A percentile compares a stretch with the other conserved stretches of the same genome.
phyloP scores from a whole-genome alignment of 37 sponge, comb jelly and placozoan species.

The Hormiphora californensis region DNA sequence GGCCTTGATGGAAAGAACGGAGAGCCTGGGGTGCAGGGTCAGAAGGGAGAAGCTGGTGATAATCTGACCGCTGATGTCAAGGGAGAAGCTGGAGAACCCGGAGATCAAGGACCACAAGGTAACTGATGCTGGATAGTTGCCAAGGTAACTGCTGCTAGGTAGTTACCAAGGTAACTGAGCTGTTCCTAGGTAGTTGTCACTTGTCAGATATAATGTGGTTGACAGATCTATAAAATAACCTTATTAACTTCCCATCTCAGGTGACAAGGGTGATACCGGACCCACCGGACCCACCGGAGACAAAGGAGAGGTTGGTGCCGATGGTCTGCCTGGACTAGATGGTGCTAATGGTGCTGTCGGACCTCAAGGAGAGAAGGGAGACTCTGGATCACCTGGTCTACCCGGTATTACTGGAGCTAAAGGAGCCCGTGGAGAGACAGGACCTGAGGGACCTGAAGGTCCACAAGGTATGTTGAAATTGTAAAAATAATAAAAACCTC shows the following conservation, averaged over 20 bases:
- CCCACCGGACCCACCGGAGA: neutral
- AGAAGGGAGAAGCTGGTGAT: too few relatives aligned
- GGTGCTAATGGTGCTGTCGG: neutral
- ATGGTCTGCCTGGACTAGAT: neutral
- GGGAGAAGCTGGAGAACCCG: neutral
- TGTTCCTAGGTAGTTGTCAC: too few relatives aligned
- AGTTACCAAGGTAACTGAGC: too few relatives aligned
- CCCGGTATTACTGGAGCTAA: neutral
- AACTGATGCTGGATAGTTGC: too few relatives aligned
- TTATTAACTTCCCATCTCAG: too few relatives aligned
- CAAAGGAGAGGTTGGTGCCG: neutral
- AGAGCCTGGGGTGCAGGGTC: too few relatives aligned
- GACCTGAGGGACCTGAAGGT: slow-evolving; percentile 15
- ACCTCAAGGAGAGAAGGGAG: neutral
- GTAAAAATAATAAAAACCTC: neutral
- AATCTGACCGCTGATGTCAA: too few relatives aligned
- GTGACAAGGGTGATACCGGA: slow-evolving; percentile 9
- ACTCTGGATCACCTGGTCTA: neutral
- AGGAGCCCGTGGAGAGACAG: neutral
- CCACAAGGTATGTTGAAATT: neutral
- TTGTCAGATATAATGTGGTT: too few relatives aligned
- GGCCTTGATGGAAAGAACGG: neutral
- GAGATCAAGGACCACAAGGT: neutral
- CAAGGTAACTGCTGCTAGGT: too few relatives aligned
- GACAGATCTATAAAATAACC: neutral